A percentile compares a stretch with the other conserved stretches of the same genome.
These are phyloP conservation scores for Fragum sueziense DNA, from an alignment of 2,888 invertebrate genomes.

Conservation along the genomic window DNA sequence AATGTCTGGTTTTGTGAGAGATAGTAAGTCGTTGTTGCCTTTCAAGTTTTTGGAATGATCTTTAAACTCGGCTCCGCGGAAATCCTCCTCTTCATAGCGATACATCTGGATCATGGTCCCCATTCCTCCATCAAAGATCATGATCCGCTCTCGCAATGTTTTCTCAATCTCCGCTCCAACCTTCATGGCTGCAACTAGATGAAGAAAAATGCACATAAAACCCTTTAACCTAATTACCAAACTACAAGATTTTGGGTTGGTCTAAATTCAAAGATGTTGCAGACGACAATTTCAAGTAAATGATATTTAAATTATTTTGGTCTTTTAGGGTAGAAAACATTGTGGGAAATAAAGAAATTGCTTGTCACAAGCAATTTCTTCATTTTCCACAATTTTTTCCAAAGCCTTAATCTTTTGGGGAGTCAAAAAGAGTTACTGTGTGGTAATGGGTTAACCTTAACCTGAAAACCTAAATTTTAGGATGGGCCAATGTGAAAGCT, in stretches of 20 bases:
- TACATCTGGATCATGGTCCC: conserved; percentile 86
- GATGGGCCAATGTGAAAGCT: too few species aligned
- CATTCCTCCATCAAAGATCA: conserved; percentile 85
- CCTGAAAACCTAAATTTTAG: too few species aligned
- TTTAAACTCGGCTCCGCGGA: conserved; percentile 82
- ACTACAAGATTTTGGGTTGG: neutral
- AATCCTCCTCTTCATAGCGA: conserved; percentile 84
- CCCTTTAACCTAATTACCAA: neutral
- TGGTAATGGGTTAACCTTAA: too few species aligned
- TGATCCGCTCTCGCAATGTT: conserved; percentile 81
- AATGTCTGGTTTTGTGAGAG: conserved; percentile 84
- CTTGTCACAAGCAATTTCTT: neutral
- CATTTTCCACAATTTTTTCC: too few species aligned
- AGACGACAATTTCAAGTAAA: too few species aligned
- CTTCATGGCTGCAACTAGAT: neutral
- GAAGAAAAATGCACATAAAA: neutral
- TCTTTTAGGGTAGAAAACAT: too few species aligned
- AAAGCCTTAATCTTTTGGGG: too few species aligned
- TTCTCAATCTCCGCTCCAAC: conserved; percentile 44
- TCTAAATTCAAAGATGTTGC: neutral
- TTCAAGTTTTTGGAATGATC: conserved; percentile 83
- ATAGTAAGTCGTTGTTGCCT: conserved; percentile 85
- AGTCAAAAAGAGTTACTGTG: too few species aligned
- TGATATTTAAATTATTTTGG: too few species aligned
- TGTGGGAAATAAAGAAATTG: neutral